Evolutionary conservation across 2,113 vertebrate genomes (phyloP), one percentile per base, ranked within the genome.

Genomic region (Rhinoderma darwinii): DNA sequence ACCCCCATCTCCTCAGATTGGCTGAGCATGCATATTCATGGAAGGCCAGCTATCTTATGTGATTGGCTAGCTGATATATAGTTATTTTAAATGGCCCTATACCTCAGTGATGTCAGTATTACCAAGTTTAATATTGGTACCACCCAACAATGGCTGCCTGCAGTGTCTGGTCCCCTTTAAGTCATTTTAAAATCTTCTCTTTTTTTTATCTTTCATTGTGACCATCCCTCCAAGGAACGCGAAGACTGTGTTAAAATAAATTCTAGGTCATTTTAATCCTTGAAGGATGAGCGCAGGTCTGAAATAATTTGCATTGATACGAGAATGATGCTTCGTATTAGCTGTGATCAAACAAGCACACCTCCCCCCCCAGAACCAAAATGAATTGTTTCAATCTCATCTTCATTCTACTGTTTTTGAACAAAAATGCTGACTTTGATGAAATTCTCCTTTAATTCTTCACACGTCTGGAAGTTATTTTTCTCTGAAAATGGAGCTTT

Each of bases 351-450:
- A 93, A 94, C 90, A 90, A 89, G 88, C 74, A 37, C 88, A 88
- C 81, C 91, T 89, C 92, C 89, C 93, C 92, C 91, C 88, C 89
- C 91, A 90, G 47, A 73, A 81, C 68, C 93, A 93, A 93, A 84
- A 89, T 88, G 90, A 86, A 93, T 93, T 92, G 92, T 92, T 93
- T 91, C 83, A 82, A 88, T 94, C 89, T 92, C 91, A 93, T 93
- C 93, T 93, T 87, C 89, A 89, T 89, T 89, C 89, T 79, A 73
- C 87, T 87, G 87, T 88, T 56, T 47, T 39, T 32, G 27, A 56
- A 63, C 80, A 84, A 59, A 88, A 90, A 89, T 86, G 91, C 91
- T 93, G 91, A 93, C 90, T 93, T 92, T 88, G 89, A 92, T 66
- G 68, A 84, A 91, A 92, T 91, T 88, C 91, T 91, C 91, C 89